A percentile compares a stretch with the other conserved stretches of the same genome.
phyloP scores from a whole-genome alignment of 2,797 vertebrate genomes.

The Spinus pinus region DNA sequence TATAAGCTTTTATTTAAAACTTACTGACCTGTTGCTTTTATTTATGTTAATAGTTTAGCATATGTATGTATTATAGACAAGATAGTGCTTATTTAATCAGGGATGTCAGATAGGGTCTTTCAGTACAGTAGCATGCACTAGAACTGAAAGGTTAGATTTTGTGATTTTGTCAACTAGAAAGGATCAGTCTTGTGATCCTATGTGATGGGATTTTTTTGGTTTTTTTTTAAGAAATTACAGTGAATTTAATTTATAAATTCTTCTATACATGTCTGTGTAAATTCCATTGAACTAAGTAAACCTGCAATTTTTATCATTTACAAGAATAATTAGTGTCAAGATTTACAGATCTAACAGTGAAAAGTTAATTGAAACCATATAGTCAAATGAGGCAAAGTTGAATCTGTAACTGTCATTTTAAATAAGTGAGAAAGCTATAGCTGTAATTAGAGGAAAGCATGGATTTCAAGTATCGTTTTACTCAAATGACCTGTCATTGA shows the following conservation, averaged over 20 bases:
- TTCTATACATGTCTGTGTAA: neutral
- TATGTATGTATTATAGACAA: neutral
- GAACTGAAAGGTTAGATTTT: neutral
- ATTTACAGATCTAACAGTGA: neutral
- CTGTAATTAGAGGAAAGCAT: neutral
- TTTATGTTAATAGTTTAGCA: neutral
- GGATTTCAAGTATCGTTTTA: neutral
- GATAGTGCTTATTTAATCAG: neutral
- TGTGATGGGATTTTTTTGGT: fast-evolving
- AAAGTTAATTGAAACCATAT: neutral
- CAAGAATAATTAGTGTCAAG: neutral
- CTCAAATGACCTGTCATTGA: neutral
- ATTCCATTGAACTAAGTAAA: neutral
- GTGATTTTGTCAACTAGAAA: neutral
- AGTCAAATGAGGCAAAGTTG: neutral
- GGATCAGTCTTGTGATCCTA: neutral
- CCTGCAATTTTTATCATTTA: neutral
- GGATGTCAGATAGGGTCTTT: neutral
- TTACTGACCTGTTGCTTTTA: neutral
- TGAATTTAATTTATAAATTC: neutral
- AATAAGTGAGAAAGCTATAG: neutral
- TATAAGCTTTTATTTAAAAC: neutral
- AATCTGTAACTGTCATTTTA: neutral
- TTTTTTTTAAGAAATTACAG: neutral
- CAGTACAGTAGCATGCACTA: neutral